Percentiles rank a stretch among this genome's conserved stretches.
These are phyloP conservation scores for Adelosebastes latens DNA, from an alignment of 2,797 vertebrate genomes.

Conservation along the genomic window DNA sequence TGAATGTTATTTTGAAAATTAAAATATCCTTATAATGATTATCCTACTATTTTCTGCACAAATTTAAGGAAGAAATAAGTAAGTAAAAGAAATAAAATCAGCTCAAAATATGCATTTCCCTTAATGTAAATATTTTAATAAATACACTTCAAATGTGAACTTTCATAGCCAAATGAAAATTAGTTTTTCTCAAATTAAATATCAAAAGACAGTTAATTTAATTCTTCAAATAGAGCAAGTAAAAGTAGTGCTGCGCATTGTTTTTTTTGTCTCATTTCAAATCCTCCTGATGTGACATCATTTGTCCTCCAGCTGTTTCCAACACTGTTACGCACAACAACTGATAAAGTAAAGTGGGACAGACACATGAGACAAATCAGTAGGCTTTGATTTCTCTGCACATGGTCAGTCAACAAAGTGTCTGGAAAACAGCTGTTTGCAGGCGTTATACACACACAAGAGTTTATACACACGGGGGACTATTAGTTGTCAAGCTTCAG, in stretches of 20 bases:
- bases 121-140: background rate
- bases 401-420: background rate
- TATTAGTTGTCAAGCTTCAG: background rate
- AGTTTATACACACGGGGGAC: background rate
- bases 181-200: background rate
- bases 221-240: background rate
- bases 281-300: background rate
- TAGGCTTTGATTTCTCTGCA: background rate
- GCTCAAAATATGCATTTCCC: background rate
- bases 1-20: background rate
- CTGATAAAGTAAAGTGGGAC: background rate
- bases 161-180: background rate
- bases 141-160: background rate
- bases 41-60: background rate
- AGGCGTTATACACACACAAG: background rate
- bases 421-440: slow-evolving; percentile 4
- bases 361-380: background rate
- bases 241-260: fast-evolving
- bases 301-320: background rate
- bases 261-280: background rate
- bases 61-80: background rate
- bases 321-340: background rate
- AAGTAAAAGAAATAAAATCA: background rate
- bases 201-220: background rate
- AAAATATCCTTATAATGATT: background rate